These are phyloP conservation scores for Tortricodes alternella DNA, from an alignment of 2,888 invertebrate species.

Conservation along the genomic window DNA sequence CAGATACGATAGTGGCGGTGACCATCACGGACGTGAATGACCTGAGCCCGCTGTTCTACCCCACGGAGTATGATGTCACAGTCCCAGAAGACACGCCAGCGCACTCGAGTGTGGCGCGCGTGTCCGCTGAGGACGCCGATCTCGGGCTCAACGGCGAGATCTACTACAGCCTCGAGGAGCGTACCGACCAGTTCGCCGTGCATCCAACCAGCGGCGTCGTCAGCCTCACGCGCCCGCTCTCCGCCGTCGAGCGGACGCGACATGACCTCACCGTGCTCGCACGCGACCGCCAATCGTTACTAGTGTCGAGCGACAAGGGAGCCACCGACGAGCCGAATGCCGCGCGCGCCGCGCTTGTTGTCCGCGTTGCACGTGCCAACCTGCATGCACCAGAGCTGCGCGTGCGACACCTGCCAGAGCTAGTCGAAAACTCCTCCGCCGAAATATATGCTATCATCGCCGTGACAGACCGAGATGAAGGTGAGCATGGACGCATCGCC, in stretches of 20 bases:
- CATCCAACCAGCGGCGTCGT: conserved; percentile 96
- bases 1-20: conserved; percentile 88
- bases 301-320: conserved; percentile 78
- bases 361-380: conserved; percentile 92
- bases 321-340: too few relatives aligned
- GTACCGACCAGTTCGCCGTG: conserved; percentile 93
- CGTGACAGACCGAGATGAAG: conserved; percentile 91
- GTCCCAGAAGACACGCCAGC: conserved; percentile 94
- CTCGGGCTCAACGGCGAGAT: conserved; percentile 97
- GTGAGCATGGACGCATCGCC: conserved; percentile 92
- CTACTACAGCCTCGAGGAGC: conserved; percentile 94
- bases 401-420: conserved; percentile 90
- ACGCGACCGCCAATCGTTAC: conserved; percentile 90
- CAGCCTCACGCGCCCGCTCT: conserved; percentile 90
- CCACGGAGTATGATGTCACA: conserved; percentile 92
- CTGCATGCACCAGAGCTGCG: conserved; percentile 92
- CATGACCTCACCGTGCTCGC: conserved; percentile 92
- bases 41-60: conserved; percentile 96
- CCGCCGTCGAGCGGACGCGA: conserved; percentile 86
- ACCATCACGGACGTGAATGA: conserved; percentile 93
- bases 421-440: conserved; percentile 90
- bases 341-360: conserved; percentile 89
- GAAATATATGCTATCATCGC: conserved; percentile 95
- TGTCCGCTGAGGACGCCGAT: conserved; percentile 97
- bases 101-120: conserved; percentile 90